Base-by-base conservation (phyloP, 2,888 invertebrate species). In the Tethea ocularis region DNA sequence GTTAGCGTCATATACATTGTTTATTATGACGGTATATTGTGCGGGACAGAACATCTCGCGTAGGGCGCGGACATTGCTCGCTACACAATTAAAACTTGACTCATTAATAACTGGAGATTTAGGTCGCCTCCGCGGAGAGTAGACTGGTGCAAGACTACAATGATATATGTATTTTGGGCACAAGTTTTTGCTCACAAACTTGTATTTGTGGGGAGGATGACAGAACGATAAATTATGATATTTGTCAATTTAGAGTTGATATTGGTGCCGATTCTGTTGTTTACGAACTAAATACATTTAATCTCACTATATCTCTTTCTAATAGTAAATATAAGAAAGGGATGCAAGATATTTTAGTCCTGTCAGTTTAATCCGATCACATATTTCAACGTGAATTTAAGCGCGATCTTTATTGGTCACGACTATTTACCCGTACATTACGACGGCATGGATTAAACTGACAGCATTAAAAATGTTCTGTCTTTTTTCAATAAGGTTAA, bases 51-150 rank as follows among this genome's bases (percentile, higher is more conserved):
- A 46, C 11, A 20, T 20, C 8, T n/a, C 63, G 60, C 67, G 63
- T 66, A 67, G 73, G 71, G 73, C 52, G 59, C 56, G 63, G 63
- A 71, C 72, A 71, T 70, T 69, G 71, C 61, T 68, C 10, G 68
- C 66, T 59, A 71, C 68, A 86, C 85, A 87, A 86, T 87, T 86
- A 87, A 86, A 87, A 87, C 85, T 87, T 87, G 78, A 66, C 82
- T 84, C 86, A 85, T 87, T 87, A 86, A 86, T 87, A 87, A 86
- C 80, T 75, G 64, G 75, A 81, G 84, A 84, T 85, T 82, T 80
- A 78, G 84, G 84, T 79, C 75, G 77, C 68, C 77, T 7, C 46
- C 10, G 33, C 33, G 33, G 46, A 46, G 46, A 78, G 78, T 68
- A 60, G 52, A 57, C 65, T 61, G 71, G 62, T 58, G 61, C 58